Evolutionary conservation across 2,113 vertebrate species (phyloP), one percentile per base, ranked within the genome.

Genomic region (Passer domesticus): DNA sequence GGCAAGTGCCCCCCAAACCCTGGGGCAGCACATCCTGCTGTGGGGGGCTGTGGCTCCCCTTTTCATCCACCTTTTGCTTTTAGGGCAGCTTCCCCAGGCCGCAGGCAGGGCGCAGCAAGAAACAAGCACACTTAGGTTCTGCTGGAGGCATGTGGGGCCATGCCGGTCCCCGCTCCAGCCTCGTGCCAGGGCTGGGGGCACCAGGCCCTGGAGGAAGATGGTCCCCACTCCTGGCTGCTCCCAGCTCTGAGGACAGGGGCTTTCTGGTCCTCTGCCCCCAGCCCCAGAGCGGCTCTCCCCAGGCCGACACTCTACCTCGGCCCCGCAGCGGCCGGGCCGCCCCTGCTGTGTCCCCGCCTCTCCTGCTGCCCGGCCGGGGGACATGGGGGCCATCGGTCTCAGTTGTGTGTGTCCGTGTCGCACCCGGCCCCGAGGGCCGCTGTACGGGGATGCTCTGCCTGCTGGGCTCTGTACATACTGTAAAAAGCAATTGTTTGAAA

Each of bases 401-500:
- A 60, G 69, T n/a, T 58, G 81, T 27, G 72, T 87, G 83, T 93
- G 88, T 97, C 92, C 58, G 72, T 91, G 96, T 97, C 35, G 70
- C 96, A 46, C 93, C 95, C 55, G 69, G 91, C 96, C 83, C 70
- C 46, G 44, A 88, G 94, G 95, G 95, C 81, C 15, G 62, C 94
- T 96, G 96, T 93, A 94, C 94, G 88, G 92, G 95, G 95, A 93
- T 95, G 93, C 93, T 95, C 92, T 95, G 96, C 92, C 97, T 76
- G 56, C 95, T 69, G 96, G 93, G 96, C 96, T 98, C 97, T 99
- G 99, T 99, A 99, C 97, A 99, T 99, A 99, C 90, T 99, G 99
- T 99, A 99, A 98, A 99, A 98, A 98, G 98, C 98, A 98, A 98
- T 98, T 98, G 98, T 98, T 99, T 99, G 98, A 98, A 99, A 98